phyloP scores from a whole-genome alignment of 92 coral and sea anemone species.

The Porites divaricata region DNA sequence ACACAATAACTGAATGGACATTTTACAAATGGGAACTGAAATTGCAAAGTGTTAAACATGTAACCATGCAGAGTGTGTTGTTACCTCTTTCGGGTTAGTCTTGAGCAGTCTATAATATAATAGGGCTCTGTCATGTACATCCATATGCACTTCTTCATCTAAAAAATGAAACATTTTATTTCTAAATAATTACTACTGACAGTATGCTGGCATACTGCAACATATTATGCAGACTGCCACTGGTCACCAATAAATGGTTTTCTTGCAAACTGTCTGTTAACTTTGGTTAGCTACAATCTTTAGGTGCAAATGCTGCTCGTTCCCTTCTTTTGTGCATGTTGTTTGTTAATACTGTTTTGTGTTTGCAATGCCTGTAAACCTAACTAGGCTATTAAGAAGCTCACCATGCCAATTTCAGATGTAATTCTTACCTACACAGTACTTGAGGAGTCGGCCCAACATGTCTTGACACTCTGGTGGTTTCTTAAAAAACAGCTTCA shows the following conservation, averaged over 20 bases:
- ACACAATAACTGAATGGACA: too few species aligned
- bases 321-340: too few species aligned
- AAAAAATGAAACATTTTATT: not conserved
- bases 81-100: slow-evolving; percentile 73
- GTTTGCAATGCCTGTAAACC: too few species aligned
- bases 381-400: not conserved
- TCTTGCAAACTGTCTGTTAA: too few species aligned
- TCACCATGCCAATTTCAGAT: not conserved
- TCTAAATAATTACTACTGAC: not conserved
- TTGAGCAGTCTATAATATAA: slow-evolving; percentile 91
- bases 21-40: not conserved
- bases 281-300: too few species aligned
- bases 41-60: not conserved
- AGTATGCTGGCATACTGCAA: not conserved
- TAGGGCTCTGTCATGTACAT: slow-evolving; percentile 96
- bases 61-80: not conserved
- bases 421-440: slow-evolving; percentile 81
- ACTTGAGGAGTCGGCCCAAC: slow-evolving; percentile 85
- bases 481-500: slow-evolving; percentile 93
- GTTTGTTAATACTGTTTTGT: too few species aligned
- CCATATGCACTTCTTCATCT: slow-evolving; percentile 93
- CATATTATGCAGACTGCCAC: not conserved
- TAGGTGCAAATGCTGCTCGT: too few species aligned
- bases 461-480: slow-evolving; percentile 98
- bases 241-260: too few species aligned